Evolutionary conservation across 1,140 invertebrate species (phyloP), one percentile per base, ranked within the genome.

Genomic region (Dendrolimus kikuchii): DNA sequence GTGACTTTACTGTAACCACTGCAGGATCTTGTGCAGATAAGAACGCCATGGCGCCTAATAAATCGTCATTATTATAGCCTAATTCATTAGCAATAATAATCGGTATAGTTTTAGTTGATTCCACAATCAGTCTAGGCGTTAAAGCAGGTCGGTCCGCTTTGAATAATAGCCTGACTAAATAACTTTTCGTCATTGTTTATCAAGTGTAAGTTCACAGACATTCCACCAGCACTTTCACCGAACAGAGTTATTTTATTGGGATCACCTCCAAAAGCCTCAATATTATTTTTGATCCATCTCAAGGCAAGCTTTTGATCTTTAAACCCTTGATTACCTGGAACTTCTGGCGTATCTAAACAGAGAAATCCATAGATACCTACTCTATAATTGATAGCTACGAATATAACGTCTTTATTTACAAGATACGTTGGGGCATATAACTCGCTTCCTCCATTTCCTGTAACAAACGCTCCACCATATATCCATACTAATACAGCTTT

Each of bases 281-380:
- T 67, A 36, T 67, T 61, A 9, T 57, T 40, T 9, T 56, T 49
- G 5, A 67, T 36, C 65, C 65, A 67, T 50, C 54, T 46, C 23
- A 67, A n/a, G 23, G 55, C 64, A 5, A 58, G 6, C 5, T 53
- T 6, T 45, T 67, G 64, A 38, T 67, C 64, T 46, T 64, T 66
- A 2, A 67, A 46, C 3, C 65, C 65, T 45, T 67, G 65, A 43
- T 67, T 67, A 10, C 62, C 65, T 2, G 59, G 59, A 5, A 67
- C 51, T 53, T 67, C 64, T 7, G 61, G 53, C n/a, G 39, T 61
- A 23, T 60, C 56, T n/a, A 64, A 51, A 47, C 64, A 67, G 48
- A 67, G 48, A 9, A 62, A 62, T 7, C 60, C 60, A 9, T 62
- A 66, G 6, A 54, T 45, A 23, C 64, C 64, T 0, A 60, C 8